Conservation (phyloP, 2,888 invertebrate species). For the Melinopterus prodromus region DNA sequence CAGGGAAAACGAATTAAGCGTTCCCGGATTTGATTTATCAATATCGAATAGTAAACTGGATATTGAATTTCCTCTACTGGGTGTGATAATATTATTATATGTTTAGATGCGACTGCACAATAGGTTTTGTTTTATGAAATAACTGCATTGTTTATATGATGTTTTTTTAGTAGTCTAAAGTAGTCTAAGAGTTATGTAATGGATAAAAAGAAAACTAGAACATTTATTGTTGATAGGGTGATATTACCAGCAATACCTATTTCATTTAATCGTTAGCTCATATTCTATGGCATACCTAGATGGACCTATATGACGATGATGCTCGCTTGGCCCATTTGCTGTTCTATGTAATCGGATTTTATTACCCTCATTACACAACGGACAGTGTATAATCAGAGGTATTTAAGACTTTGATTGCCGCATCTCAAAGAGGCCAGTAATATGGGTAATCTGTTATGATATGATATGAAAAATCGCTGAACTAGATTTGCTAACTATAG, state of each 20-base stretch:
- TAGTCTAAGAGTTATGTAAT: background rate
- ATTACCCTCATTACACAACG: background rate
- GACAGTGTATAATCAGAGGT: background rate
- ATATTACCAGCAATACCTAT: background rate
- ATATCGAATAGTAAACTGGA: background rate
- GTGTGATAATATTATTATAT: no score
- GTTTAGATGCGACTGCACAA: no score
- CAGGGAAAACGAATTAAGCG: slow-evolving; percentile 28
- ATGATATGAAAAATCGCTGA: background rate
- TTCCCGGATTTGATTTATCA: slow-evolving; percentile 13
- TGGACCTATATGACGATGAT: background rate
- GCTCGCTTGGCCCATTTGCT: background rate
- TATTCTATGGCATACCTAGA: background rate
- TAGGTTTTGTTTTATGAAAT: no score
- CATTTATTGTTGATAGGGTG: no score
- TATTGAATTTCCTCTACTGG: no score
- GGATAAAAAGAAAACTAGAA: background rate
- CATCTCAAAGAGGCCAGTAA: background rate
- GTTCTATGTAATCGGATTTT: background rate
- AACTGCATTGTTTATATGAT: no score
- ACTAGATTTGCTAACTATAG: background rate
- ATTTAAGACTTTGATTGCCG: slow-evolving; percentile 4
- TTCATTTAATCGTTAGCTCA: background rate
- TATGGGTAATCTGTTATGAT: background rate
- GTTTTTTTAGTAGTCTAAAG: background rate